These are phyloP conservation scores for Uria aalge DNA, from an alignment of 2,113 vertebrate species.

Conservation along the genomic window DNA sequence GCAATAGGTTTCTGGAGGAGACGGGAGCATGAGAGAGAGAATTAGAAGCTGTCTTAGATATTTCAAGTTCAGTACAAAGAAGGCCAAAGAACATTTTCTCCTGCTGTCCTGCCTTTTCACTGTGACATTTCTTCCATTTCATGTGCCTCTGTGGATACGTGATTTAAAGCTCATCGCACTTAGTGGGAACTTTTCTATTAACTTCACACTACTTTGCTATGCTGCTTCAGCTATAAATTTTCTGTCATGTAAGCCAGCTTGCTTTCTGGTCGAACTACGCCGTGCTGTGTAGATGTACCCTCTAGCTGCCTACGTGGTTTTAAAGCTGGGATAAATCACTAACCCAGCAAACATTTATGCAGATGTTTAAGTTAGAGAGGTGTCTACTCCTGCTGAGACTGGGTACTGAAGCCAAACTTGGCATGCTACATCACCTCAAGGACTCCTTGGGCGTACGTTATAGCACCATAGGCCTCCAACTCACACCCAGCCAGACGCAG, in stretches of 20 bases:
- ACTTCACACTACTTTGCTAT: neutral
- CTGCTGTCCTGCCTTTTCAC: neutral
- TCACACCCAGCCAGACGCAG: neutral
- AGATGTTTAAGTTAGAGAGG: neutral
- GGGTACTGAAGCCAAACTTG: neutral
- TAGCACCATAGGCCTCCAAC: accelerated
- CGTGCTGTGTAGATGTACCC: accelerated
- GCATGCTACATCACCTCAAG: neutral
- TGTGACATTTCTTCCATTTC: neutral
- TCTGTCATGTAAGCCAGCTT: neutral
- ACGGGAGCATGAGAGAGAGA: neutral
- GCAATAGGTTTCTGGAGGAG: neutral
- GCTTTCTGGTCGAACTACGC: neutral
- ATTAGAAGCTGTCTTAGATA: neutral
- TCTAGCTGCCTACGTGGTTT: neutral
- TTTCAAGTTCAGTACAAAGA: neutral
- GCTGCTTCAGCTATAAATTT: neutral
- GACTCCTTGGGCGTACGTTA: neutral
- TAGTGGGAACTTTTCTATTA: neutral
- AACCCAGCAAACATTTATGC: neutral
- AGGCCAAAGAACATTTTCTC: neutral
- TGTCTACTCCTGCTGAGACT: neutral
- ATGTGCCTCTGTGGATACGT: neutral
- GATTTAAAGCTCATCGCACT: neutral
- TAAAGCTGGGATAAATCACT: neutral